Conservation (phyloP, 2,113 vertebrate genomes). For the Typhlomys cinereus region DNA sequence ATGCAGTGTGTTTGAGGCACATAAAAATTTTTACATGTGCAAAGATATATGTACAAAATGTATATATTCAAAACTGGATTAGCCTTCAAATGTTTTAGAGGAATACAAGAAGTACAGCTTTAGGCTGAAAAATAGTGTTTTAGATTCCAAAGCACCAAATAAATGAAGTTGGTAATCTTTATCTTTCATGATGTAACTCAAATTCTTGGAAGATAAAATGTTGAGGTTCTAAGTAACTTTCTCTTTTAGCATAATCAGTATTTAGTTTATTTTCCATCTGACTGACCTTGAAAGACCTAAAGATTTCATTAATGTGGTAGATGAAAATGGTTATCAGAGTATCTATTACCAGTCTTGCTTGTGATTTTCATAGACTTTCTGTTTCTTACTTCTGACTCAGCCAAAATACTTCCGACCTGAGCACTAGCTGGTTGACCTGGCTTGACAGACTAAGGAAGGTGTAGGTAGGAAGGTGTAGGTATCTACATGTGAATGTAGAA, state of each 20-base stretch:
- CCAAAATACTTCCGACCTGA: background rate
- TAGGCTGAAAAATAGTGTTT: background rate
- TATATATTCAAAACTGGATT: background rate
- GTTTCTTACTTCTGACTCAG: conserved; percentile 41
- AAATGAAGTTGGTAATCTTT: background rate
- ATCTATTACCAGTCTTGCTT: background rate
- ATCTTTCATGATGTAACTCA: background rate
- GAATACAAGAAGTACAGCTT: background rate
- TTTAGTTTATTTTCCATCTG: conserved; percentile 16
- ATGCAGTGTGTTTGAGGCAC: background rate
- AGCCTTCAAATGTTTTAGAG: conserved; percentile 18
- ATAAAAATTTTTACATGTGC: no score
- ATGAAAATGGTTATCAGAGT: conserved; percentile 20
- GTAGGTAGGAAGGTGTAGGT: no score
- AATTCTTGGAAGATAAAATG: conserved; percentile 33
- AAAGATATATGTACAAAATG: background rate
- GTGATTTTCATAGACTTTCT: conserved; percentile 53
- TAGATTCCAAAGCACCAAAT: background rate
- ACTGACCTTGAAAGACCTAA: conserved; percentile 22
- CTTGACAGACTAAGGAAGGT: conserved; percentile 36
- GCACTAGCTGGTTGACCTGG: background rate
- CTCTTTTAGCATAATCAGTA: background rate
- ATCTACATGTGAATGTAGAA: no score
- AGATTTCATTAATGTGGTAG: conserved; percentile 38
- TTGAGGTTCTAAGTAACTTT: conserved; percentile 4